Percentiles rank a stretch among this genome's conserved stretches.
phyloP scores from a whole-genome alignment of 2,113 vertebrate genomes.

The Anthoscopus minutus region DNA sequence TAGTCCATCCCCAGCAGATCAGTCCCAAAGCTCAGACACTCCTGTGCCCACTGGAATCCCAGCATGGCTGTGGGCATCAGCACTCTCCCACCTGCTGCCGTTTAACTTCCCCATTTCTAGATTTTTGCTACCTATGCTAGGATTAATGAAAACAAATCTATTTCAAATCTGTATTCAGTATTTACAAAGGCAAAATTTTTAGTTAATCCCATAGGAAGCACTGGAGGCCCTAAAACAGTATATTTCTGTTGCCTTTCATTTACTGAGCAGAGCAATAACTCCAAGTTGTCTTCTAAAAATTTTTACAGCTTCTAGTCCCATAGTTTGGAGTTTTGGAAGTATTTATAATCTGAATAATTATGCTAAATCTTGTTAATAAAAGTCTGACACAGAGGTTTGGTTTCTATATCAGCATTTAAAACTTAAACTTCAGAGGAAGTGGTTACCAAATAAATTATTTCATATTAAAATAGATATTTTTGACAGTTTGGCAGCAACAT shows the following conservation, averaged over 20 bases:
- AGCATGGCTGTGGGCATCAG: slow-evolving; percentile 9
- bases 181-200: not conserved
- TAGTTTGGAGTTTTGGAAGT: not conserved
- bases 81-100: not conserved
- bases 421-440: not conserved
- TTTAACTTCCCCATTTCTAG: not conserved
- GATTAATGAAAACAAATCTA: not conserved
- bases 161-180: not conserved
- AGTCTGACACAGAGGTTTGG: not conserved
- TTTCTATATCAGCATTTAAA: not conserved
- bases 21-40: not conserved
- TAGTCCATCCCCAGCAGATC: not conserved
- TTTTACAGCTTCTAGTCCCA: not conserved
- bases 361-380: not conserved
- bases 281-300: not conserved
- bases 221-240: not conserved
- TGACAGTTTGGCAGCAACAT: slow-evolving; percentile 3
- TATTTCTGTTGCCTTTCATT: slow-evolving; percentile 20
- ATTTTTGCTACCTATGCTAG: not conserved
- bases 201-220: not conserved
- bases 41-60: not conserved
- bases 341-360: not conserved
- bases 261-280: slow-evolving; percentile 39
- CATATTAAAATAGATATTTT: not conserved
- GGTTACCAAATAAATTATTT: not conserved